Evolutionary conservation across 2,797 vertebrate species (phyloP), one percentile per base, ranked within the genome.

Genomic region (Chanos chanos): DNA sequence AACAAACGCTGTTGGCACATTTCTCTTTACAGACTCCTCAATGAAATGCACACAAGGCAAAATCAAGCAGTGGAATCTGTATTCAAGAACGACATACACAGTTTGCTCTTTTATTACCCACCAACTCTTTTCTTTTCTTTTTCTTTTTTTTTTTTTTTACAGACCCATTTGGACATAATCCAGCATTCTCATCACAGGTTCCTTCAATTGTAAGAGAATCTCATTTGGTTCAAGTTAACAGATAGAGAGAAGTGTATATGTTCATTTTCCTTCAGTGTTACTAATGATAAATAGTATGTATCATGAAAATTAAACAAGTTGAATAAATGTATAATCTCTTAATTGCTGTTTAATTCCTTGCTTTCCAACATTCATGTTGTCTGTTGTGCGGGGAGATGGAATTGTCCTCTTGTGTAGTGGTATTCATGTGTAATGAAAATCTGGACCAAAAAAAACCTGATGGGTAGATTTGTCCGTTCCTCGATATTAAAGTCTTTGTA

Each of bases 291-390:
- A 63, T 69, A 57, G 45, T 21, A 63, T 40, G 63, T 64, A 52
- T 51, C 53, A 64, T 31, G 57, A 16, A 31, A 48, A 79, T 74
- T 49, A 77, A 79, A 78, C 66, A 73, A 68, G 72, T 56, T 75
- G 71, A 76, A 22, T 39, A 34, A 61, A 68, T 68, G 64, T 75
- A 81, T 78, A 81, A 78, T 81, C 83, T 83, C 81, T 48, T 51
- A 71, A 61, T 72, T 62, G 68, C 58, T 64, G 49, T 55, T 61
- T n/a, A 51, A 66, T 64, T 36, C 31, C 22, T 31, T 56, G 40
- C 22, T 56, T 57, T 15, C 37, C 34, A 27, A 50, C 64, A 67
- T 39, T 2, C 4, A 25, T 31, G 55, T 43, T 51, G 51, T 56
- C 58, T 63, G n/a, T n/a, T n/a, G n/a, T n/a, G n/a, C n/a, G n/a